These are phyloP conservation scores for Drosophila seguyi DNA, from an alignment of 1,140 invertebrate genomes.

Conservation along the genomic window DNA sequence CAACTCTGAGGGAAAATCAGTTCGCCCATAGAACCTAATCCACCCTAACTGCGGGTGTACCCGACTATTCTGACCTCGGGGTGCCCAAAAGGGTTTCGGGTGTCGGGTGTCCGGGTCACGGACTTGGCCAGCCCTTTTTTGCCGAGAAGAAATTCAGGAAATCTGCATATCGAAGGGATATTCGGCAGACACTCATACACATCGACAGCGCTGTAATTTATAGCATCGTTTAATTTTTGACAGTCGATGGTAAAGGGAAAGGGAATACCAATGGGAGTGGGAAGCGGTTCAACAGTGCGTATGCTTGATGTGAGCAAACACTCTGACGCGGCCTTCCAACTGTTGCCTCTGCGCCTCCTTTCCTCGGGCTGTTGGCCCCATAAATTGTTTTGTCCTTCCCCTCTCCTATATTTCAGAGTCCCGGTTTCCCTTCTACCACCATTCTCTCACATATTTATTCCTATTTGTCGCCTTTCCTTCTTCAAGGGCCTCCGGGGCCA, in stretches of 20 bases:
- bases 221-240: conserved; percentile 75
- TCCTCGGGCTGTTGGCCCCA: conserved; percentile 11
- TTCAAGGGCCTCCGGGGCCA: conserved; percentile 2
- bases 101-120: conserved; percentile 3
- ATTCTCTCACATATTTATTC: background rate
- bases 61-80: background rate
- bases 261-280: background rate
- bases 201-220: conserved; percentile 71
- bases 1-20: conserved; percentile 16
- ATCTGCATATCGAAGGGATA: conserved; percentile 9
- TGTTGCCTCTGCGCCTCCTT: conserved; percentile 22
- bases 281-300: conserved; percentile 63
- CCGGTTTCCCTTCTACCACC: background rate
- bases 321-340: conserved; percentile 10
- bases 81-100: conserved; percentile 17
- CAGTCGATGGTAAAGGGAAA: conserved; percentile 3
- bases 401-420: background rate
- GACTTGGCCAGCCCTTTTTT: background rate
- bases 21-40: conserved; percentile 37
- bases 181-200: conserved; percentile 7
- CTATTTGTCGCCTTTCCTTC: background rate
- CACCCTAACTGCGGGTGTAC: conserved; percentile 27
- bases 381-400: background rate
- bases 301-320: conserved; percentile 62
- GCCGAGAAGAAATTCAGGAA: conserved; percentile 1